phyloP scores from a whole-genome alignment of 2,888 invertebrate genomes.

The Dicyrtoma fusca region DNA sequence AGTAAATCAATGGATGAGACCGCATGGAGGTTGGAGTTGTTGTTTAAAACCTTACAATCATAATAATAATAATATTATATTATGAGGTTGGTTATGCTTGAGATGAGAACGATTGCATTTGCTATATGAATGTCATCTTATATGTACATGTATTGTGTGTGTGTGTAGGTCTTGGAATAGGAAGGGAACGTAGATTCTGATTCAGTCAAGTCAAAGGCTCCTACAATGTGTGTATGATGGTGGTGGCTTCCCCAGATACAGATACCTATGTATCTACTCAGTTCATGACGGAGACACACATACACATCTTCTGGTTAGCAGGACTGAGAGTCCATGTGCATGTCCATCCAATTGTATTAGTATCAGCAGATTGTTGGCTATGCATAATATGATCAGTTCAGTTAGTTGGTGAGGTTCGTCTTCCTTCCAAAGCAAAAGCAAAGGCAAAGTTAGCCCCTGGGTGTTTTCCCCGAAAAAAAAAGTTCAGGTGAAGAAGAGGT shows the following conservation, averaged over 20 bases:
- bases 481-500: constrained; percentile 38
- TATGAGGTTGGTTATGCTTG: neutral
- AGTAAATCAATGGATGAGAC: constrained; percentile 12
- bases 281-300: neutral
- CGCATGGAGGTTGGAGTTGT: constrained; percentile 2
- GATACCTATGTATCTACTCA: too few species aligned
- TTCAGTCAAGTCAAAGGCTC: neutral
- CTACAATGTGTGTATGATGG: constrained; percentile 1
- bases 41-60: neutral
- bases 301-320: too few species aligned
- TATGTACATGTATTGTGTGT: neutral
- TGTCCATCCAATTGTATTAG: neutral
- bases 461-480: constrained; percentile 39
- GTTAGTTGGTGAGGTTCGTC: constrained; percentile 3
- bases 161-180: neutral
- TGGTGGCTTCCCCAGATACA: neutral
- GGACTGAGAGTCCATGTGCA: constrained; percentile 14
- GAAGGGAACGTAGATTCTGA: too few species aligned
- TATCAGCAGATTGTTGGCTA: constrained; percentile 17
- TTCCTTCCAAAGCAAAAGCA: too few species aligned
- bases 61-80: too few species aligned
- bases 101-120: constrained; percentile 3
- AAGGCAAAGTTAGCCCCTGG: constrained; percentile 29
- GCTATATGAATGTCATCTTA: constrained; percentile 5
- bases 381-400: neutral